Conservation (phyloP, 1,140 invertebrate genomes). For the Drosophila trapezifrons region DNA sequence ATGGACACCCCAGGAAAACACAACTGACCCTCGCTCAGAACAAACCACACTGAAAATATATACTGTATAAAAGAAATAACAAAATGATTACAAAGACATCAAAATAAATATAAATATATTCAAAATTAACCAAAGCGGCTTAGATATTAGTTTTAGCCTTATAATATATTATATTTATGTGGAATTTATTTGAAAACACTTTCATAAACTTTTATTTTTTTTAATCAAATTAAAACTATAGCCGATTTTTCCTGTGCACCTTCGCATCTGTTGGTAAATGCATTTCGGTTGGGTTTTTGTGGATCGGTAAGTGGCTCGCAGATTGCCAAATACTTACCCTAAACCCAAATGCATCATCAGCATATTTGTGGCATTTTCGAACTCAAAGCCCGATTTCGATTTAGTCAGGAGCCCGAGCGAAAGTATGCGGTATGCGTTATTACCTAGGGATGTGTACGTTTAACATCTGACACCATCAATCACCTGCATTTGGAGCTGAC, state of each 20-base stretch:
- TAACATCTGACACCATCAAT: constrained; percentile 25
- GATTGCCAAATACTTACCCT: constrained; percentile 25
- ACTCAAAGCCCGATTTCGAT: constrained; percentile 8
- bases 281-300: constrained; percentile 32
- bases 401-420: not conserved
- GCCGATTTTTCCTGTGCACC: not conserved
- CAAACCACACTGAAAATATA: not conserved
- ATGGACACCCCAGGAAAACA: constrained; percentile 5
- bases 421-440: constrained; percentile 15
- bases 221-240: no score
- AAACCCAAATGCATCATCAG: constrained; percentile 32
- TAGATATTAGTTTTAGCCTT: no score
- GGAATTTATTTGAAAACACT: no score
- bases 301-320: constrained; percentile 12
- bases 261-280: constrained; percentile 1
- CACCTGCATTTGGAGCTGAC: constrained; percentile 34
- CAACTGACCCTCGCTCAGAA: constrained; percentile 4
- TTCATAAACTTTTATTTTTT: no score
- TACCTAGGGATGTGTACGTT: constrained; percentile 1
- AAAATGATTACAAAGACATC: no score
- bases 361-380: constrained; percentile 20
- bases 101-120: no score
- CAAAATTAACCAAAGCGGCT: no score
- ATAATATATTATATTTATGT: no score
- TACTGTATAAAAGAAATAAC: not conserved